Base-by-base conservation (phyloP, 2,888 invertebrate species). In the Pyrochroa serraticornis region DNA sequence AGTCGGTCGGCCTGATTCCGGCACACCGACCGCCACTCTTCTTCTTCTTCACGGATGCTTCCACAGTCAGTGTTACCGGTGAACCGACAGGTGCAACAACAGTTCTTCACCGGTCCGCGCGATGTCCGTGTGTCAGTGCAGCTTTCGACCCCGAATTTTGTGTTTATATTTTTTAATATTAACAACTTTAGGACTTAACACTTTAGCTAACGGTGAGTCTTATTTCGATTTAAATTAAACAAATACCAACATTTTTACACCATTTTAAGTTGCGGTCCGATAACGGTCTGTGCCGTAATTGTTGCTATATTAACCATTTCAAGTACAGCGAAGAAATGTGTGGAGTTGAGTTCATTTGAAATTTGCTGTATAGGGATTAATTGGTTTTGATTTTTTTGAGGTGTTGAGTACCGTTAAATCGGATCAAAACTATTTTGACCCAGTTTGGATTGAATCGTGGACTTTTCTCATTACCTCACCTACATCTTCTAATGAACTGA, bases 1-100 rank as follows among this genome's bases (percentile, higher is more conserved):
- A 66, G 64, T 66, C 67, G 63, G 62, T 58, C 64, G 67, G 63
- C 64, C 67, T 65, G 63, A 62, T 67, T 66, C 62, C 64, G 22
- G 22, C 22, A 22, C 22, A 63, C 63, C 47, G 10, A 55, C 44
- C 63, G 58, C 43, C 63, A 63, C 62, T 62, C 62, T 62, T 65
- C 64, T 36, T 30, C 31, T 43, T 9, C 31, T 49, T 37, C 32
- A 37, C 49, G 32, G 35, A 8, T 44, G 14, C 46, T 55, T 53
- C 51, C 59, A 57, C 62, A 52, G 63, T 61, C 61, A 66, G 65
- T 66, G 65, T 64, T 61, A 60, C 56, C 65, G 62, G 65, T 62
- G 58, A 52, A 57, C 42, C 50, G 57, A 64, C 63, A 67, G 67
- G 67, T 65, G 65, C 61, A 54, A 54, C 43, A 58, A 54, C 63